Evolutionary conservation across 2,113 vertebrate genomes (phyloP).

Genomic region (Suncus etruscus): DNA sequence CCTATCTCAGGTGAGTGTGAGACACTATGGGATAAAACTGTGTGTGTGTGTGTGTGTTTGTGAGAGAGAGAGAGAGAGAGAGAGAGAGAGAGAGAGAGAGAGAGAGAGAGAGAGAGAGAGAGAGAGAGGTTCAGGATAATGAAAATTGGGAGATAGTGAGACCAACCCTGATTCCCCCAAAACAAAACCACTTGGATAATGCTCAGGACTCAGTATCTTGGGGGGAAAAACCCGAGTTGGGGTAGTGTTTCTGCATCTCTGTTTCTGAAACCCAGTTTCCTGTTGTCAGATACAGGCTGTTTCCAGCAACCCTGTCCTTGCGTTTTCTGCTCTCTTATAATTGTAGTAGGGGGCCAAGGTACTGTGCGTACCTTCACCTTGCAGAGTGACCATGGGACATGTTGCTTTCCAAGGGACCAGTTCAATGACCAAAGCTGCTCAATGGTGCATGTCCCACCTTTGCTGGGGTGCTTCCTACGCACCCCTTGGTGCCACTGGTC

Average conservation of each 20-base stretch:
- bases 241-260: no score
- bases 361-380: neutral
- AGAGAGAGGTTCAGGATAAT: neutral
- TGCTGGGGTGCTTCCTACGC: no score
- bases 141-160: neutral
- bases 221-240: no score
- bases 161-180: no score
- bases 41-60: neutral
- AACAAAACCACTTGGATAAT: no score
- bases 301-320: neutral
- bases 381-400: neutral
- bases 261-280: no score
- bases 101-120: no score
- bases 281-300: neutral
- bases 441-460: no score
- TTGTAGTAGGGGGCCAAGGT: neutral
- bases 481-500: neutral
- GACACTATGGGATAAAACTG: neutral
- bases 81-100: no score
- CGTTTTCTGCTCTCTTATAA: neutral
- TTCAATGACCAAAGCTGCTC: no score
- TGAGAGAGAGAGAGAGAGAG: neutral
- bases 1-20: neutral
- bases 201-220: no score
- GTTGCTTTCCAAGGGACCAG: no score